These are phyloP conservation scores for Drosophila kikkawai DNA, from an alignment of 1,140 invertebrate species.

Conservation along the genomic window DNA sequence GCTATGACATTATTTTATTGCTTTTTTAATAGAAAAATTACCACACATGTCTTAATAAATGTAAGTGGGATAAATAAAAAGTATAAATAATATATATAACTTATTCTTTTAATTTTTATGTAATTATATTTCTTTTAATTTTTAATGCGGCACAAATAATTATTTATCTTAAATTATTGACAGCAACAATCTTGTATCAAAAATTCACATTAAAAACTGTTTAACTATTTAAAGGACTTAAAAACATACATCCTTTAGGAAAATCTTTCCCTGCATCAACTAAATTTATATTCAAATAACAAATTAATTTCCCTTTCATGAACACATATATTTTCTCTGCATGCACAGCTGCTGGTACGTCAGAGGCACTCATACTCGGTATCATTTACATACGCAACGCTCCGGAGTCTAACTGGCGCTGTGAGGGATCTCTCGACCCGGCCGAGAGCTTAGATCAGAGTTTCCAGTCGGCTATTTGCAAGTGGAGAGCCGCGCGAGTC, in stretches of 20 bases:
- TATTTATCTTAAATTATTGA: no score
- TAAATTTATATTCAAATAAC: neutral
- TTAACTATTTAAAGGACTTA: neutral
- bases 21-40: no score
- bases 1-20: neutral
- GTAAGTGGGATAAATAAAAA: no score
- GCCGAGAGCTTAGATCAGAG: conserved; percentile 31
- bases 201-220: neutral
- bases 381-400: conserved; percentile 51
- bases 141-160: no score
- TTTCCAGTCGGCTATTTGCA: conserved; percentile 66
- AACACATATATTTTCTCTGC: neutral
- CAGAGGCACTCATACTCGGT: conserved; percentile 44
- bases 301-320: no score
- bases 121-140: no score
- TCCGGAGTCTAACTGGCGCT: conserved; percentile 52
- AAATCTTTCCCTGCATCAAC: neutral
- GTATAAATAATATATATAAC: no score
- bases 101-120: no score
- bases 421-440: conserved; percentile 42
- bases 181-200: neutral
- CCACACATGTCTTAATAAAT: no score
- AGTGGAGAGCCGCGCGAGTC: conserved; percentile 60
- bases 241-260: neutral
- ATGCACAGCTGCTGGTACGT: conserved; percentile 36